Conservation (phyloP, 2,888 invertebrate species). For the Polylopha cassiicola region DNA sequence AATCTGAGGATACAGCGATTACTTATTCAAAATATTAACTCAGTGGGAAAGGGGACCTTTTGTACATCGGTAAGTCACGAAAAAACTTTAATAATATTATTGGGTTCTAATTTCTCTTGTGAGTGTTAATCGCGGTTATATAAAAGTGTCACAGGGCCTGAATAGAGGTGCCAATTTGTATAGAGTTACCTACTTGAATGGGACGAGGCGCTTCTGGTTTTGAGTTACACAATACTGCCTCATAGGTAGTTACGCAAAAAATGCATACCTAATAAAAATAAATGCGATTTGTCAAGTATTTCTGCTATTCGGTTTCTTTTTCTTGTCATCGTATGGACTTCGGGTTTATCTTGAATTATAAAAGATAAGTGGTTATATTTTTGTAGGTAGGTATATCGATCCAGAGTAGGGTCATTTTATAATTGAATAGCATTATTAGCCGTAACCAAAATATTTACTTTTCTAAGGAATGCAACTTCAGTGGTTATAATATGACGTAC, state of each 20-base stretch:
- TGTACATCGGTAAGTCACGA: constrained; percentile 32
- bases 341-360: not conserved
- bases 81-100: constrained; percentile 71
- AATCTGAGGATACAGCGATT: constrained; percentile 53
- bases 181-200: constrained; percentile 58
- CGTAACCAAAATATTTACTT: no score
- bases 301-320: no score
- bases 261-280: constrained; percentile 40
- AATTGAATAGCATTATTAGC: no score
- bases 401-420: no score
- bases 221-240: constrained; percentile 52
- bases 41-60: constrained; percentile 46
- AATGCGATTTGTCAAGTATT: constrained; percentile 49
- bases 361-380: no score
- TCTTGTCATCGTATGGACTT: constrained; percentile 6
- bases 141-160: constrained; percentile 68
- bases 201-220: constrained; percentile 46
- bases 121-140: constrained; percentile 68
- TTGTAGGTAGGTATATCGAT: no score
- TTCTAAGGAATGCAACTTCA: no score
- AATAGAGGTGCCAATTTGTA: constrained; percentile 73
- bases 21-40: constrained; percentile 52
- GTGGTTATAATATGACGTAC: no score
- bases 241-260: constrained; percentile 40
- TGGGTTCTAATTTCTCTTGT: constrained; percentile 77